These are phyloP conservation scores for Drosophila orosa DNA, from an alignment of 1,140 invertebrate genomes.

Conservation along the genomic window DNA sequence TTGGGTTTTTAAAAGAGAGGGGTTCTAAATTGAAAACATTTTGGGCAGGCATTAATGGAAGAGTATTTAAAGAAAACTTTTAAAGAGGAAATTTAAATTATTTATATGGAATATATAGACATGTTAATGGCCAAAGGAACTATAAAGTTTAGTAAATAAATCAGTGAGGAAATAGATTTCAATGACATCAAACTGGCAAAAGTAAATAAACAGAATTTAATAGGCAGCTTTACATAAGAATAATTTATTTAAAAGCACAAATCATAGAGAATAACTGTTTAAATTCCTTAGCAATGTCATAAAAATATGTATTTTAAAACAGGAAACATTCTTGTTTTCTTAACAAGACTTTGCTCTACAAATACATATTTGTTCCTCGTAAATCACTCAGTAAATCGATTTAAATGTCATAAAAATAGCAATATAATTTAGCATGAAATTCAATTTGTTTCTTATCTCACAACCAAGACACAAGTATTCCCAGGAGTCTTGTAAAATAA, in stretches of 20 bases:
- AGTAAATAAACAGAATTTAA: neutral
- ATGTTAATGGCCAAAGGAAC: constrained; percentile 28
- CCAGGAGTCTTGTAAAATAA: neutral
- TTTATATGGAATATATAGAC: constrained; percentile 21
- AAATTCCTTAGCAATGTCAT: neutral
- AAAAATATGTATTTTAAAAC: neutral
- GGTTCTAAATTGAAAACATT: constrained; percentile 31
- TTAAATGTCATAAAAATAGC: constrained; percentile 1
- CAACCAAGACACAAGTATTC: neutral
- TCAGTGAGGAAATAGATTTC: neutral
- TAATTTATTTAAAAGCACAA: neutral
- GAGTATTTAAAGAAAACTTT: constrained; percentile 18
- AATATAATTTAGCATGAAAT: constrained; percentile 1
- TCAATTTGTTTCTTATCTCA: neutral
- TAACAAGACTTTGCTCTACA: neutral
- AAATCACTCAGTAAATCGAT: constrained; percentile 3
- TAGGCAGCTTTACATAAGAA: neutral
- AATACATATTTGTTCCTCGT: neutral
- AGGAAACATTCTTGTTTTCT: neutral
- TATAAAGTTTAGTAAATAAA: constrained; percentile 14
- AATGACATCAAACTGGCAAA: neutral
- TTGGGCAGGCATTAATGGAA: constrained; percentile 4
- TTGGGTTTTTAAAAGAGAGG: constrained; percentile 24
- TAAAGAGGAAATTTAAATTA: constrained; percentile 34
- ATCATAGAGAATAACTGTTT: neutral